phyloP scores from a whole-genome alignment of 2,797 vertebrate genomes.

The Darevskia mixta region DNA sequence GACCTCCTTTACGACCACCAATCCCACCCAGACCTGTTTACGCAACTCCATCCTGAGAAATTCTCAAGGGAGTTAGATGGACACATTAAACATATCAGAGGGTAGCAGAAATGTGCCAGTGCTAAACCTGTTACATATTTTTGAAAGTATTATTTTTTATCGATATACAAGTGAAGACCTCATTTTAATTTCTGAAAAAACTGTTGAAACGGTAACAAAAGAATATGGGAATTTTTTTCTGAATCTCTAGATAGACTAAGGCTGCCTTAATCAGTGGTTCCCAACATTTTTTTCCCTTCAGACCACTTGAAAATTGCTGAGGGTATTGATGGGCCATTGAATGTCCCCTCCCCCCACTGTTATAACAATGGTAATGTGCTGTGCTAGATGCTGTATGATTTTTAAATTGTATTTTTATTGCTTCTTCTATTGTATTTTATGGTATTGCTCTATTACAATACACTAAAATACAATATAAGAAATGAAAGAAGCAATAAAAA shows the following conservation, averaged over 20 bases:
- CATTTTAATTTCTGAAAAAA: background rate
- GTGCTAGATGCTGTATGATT: too few species aligned
- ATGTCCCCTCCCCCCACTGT: too few species aligned
- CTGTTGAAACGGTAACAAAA: conserved; percentile 23
- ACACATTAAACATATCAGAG: background rate
- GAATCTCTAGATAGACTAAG: too few species aligned
- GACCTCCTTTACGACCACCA: background rate
- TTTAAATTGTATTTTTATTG: too few species aligned
- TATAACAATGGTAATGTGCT: too few species aligned
- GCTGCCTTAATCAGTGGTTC: background rate
- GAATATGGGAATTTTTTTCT: background rate
- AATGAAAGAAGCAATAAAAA: too few species aligned
- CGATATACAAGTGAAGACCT: background rate
- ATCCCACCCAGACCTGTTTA: conserved; percentile 49
- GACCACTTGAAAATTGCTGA: too few species aligned
- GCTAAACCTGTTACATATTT: conserved; percentile 1
- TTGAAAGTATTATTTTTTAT: conserved; percentile 24
- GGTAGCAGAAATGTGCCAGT: background rate
- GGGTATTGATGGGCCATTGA: too few species aligned
- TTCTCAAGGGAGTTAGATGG: background rate
- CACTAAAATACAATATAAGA: too few species aligned
- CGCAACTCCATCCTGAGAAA: conserved; percentile 26
- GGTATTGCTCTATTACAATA: too few species aligned
- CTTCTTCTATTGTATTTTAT: too few species aligned
- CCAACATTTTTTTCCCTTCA: too few species aligned